These are phyloP conservation scores for Drosophila nikananu DNA, from an alignment of 1,140 invertebrate species.

Conservation along the genomic window DNA sequence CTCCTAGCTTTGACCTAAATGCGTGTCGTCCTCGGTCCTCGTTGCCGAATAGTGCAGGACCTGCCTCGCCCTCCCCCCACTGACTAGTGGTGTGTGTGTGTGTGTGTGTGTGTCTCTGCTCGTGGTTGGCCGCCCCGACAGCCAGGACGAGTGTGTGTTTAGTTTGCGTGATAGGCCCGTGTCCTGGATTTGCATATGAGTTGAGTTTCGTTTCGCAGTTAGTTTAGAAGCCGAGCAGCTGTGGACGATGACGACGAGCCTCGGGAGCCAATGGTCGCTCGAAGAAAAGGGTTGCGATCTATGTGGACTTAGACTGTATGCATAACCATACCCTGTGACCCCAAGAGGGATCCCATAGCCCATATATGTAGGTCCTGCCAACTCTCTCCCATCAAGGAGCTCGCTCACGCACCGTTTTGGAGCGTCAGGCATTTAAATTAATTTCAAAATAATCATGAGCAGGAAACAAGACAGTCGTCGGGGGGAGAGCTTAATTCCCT, in stretches of 20 bases:
- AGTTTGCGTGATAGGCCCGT: conserved; percentile 71
- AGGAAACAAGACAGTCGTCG: conserved; percentile 28
- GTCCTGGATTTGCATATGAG: conserved; percentile 58
- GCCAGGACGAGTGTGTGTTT: conserved; percentile 50
- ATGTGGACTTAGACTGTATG: neutral
- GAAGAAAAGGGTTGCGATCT: conserved; percentile 4
- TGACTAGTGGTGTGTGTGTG: conserved; percentile 4
- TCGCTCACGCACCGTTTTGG: neutral
- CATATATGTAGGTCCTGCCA: neutral
- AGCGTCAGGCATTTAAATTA: conserved; percentile 70
- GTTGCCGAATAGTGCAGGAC: conserved; percentile 71
- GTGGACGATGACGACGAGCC: neutral
- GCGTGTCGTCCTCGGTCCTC: conserved; percentile 45
- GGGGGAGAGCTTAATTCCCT: conserved; percentile 28
- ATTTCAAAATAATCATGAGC: conserved; percentile 80
- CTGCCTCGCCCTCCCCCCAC: neutral
- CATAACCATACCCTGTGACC: neutral
- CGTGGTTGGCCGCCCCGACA: conserved; percentile 46
- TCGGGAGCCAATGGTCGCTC: conserved; percentile 12
- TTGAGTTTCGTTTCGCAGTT: conserved; percentile 1
- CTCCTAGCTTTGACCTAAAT: conserved; percentile 65
- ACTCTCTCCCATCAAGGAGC: conserved; percentile 1
- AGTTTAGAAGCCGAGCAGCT: conserved; percentile 57
- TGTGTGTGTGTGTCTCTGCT: neutral
- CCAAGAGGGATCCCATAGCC: neutral